A percentile compares a stretch with the other conserved stretches of the same genome.
Conservation (phyloP, 2,113 vertebrate species). For the Arenaria interpres region DNA sequence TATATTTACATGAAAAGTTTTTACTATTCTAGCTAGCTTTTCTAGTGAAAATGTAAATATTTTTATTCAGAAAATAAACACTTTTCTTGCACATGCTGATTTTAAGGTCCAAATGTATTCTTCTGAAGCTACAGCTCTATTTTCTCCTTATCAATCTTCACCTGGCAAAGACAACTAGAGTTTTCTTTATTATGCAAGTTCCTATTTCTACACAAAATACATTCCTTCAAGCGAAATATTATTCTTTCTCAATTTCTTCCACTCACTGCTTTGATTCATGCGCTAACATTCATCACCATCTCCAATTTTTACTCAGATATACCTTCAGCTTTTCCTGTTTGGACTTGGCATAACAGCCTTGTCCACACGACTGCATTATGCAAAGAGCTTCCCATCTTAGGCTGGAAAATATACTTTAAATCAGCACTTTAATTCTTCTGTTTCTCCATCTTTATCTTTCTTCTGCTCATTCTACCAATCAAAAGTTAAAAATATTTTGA, state of each 20-base stretch:
- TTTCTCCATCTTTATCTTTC: background rate
- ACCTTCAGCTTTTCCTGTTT: background rate
- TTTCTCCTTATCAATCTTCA: background rate
- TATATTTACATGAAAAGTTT: background rate
- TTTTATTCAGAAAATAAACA: background rate
- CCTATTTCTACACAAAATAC: background rate
- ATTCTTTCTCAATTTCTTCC: background rate
- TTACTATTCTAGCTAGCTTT: background rate
- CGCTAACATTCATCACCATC: background rate
- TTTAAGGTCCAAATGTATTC: background rate
- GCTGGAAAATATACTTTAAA: background rate
- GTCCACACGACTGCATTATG: background rate
- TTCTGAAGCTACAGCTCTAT: background rate
- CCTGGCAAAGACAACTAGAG: background rate
- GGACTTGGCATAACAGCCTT: background rate
- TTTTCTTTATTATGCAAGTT: background rate
- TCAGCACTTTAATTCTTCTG: background rate
- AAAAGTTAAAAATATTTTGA: background rate
- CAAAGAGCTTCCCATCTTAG: background rate
- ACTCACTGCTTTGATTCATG: background rate
- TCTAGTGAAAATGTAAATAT: background rate
- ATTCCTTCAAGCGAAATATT: background rate
- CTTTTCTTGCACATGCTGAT: background rate
- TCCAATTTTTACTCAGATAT: background rate
- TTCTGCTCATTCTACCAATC: background rate